A percentile compares a stretch with the other conserved stretches of the same genome.
These are phyloP conservation scores for Saccopteryx bilineata DNA, from an alignment of 2,113 vertebrate genomes.

Conservation along the genomic window DNA sequence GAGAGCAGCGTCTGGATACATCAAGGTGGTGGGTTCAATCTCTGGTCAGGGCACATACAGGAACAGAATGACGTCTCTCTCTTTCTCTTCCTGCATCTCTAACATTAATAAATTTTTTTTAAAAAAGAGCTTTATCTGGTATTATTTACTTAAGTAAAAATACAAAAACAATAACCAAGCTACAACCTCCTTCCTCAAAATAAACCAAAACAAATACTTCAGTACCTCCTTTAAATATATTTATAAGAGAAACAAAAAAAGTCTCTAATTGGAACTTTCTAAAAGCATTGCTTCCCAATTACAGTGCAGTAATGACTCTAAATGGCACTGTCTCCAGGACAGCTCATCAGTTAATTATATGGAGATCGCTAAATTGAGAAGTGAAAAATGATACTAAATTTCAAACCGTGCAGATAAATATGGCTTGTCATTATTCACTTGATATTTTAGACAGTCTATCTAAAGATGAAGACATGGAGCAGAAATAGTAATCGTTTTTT, in stretches of 20 bases:
- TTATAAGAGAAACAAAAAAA: conserved; percentile 62
- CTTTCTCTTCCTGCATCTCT: too few relatives aligned
- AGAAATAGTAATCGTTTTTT: conserved; percentile 73
- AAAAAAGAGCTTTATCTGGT: neutral
- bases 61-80: too few relatives aligned
- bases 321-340: conserved; percentile 73
- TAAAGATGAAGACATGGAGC: conserved; percentile 68
- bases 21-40: too few relatives aligned
- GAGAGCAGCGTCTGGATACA: too few relatives aligned
- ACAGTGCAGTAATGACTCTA: conserved; percentile 77
- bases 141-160: conserved; percentile 56
- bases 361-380: conserved; percentile 74
- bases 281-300: conserved; percentile 77
- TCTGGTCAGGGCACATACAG: too few relatives aligned
- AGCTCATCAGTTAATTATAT: conserved; percentile 76
- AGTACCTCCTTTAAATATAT: conserved; percentile 50
- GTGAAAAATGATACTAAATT: conserved; percentile 75
- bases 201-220: neutral
- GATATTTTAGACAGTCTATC: conserved; percentile 76
- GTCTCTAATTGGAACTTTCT: conserved; percentile 76
- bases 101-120: too few relatives aligned
- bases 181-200: neutral
- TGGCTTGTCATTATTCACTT: conserved; percentile 73
- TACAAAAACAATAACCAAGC: conserved; percentile 19
- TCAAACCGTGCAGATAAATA: conserved; percentile 67